phyloP scores from a whole-genome alignment of 1,140 invertebrate species.

The Camponotus floridanus region DNA sequence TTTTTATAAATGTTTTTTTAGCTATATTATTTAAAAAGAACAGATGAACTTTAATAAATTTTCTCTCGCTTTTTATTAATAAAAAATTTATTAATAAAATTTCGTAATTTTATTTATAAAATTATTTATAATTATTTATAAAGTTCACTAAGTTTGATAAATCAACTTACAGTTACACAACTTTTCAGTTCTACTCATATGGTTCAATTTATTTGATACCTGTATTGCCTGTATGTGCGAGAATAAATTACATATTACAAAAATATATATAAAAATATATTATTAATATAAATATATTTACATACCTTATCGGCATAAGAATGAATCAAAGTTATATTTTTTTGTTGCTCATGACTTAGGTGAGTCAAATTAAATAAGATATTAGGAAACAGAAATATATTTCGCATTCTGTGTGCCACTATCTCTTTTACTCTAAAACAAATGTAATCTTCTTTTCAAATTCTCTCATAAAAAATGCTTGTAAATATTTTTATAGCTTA shows the following conservation, averaged over 20 bases:
- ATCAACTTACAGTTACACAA: too few relatives aligned
- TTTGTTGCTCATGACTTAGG: neutral
- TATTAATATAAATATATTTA: neutral
- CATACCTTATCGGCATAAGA: neutral
- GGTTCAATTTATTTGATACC: too few relatives aligned
- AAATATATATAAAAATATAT: neutral
- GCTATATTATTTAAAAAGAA: conserved; percentile 13
- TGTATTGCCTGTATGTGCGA: neutral
- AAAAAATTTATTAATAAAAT: neutral
- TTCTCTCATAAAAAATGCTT: neutral
- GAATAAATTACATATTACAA: neutral
- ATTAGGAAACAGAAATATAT: neutral
- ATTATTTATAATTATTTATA: neutral
- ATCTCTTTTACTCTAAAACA: conserved; percentile 9
- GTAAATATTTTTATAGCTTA: neutral
- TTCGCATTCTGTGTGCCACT: neutral
- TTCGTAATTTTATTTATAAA: neutral
- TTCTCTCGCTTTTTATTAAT: neutral
- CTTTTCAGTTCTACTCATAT: too few relatives aligned
- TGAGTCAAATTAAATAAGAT: neutral
- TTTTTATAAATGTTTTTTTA: neutral
- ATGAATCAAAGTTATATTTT: neutral
- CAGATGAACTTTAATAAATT: neutral
- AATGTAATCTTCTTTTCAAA: neutral
- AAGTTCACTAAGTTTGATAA: too few relatives aligned